phyloP scores from a whole-genome alignment of 2,888 invertebrate species.

The Caradrina kadenii region DNA sequence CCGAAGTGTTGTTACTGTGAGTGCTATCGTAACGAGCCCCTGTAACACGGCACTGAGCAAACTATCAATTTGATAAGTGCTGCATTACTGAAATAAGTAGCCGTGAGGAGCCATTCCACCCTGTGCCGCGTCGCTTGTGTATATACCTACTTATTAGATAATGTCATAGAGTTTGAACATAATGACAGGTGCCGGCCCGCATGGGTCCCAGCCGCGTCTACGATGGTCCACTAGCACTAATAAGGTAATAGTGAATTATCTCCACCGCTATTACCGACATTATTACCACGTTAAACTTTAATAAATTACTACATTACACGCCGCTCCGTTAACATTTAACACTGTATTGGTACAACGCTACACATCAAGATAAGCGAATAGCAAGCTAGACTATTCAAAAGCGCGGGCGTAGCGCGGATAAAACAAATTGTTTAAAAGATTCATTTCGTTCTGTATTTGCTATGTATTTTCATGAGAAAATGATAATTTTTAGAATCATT shows the following conservation, averaged over 20 bases:
- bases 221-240: slow-evolving; percentile 17
- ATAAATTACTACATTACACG: slow-evolving; percentile 51
- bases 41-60: slow-evolving; percentile 16
- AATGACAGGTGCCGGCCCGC: neutral
- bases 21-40: slow-evolving; percentile 9
- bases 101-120: neutral
- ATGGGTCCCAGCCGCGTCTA: neutral
- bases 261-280: slow-evolving; percentile 6
- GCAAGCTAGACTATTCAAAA: neutral
- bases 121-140: neutral
- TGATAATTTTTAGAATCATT: too few species aligned
- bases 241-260: slow-evolving; percentile 22
- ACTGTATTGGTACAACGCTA: neutral
- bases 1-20: slow-evolving; percentile 12
- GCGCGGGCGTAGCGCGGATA: too few species aligned
- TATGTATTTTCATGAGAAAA: too few species aligned
- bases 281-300: slow-evolving; percentile 37
- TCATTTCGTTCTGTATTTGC: too few species aligned
- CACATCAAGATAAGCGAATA: slow-evolving; percentile 30
- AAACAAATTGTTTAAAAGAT: too few species aligned
- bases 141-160: neutral
- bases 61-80: slow-evolving; percentile 55
- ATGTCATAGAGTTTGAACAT: neutral
- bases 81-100: slow-evolving; percentile 41
- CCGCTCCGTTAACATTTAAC: slow-evolving; percentile 47